Evolutionary conservation across 2,888 invertebrate genomes (phyloP).

Genomic region (Troides oblongomaculatus): DNA sequence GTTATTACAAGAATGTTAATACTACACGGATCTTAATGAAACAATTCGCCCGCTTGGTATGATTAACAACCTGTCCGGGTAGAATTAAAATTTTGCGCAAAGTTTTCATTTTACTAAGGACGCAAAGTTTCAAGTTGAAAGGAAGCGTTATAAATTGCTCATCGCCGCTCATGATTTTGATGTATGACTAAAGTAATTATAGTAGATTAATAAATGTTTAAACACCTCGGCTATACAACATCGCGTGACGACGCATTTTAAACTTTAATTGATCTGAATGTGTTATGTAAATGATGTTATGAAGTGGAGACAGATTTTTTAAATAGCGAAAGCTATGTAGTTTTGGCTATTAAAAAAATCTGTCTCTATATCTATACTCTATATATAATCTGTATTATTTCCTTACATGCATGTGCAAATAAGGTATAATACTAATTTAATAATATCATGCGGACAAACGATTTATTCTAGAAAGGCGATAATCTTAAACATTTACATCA

Average conservation of each 20-base stretch:
- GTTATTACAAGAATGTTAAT: background rate
- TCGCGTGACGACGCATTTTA: slow-evolving; percentile 19
- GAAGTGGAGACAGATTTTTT: background rate
- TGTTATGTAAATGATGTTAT: background rate
- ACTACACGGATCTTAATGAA: background rate
- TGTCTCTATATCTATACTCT: too few relatives aligned
- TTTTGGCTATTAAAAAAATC: too few relatives aligned
- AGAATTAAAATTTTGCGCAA: slow-evolving; percentile 28
- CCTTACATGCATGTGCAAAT: too few relatives aligned
- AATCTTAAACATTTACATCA: too few relatives aligned
- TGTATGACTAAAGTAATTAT: slow-evolving; percentile 41
- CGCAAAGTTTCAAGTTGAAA: slow-evolving; percentile 38
- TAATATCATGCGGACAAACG: too few relatives aligned
- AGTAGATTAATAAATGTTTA: slow-evolving; percentile 15
- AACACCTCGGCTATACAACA: slow-evolving; percentile 15
- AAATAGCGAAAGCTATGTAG: too few relatives aligned
- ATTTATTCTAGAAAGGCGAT: too few relatives aligned
- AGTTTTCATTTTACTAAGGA: slow-evolving; percentile 48
- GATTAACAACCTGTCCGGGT: slow-evolving; percentile 24
- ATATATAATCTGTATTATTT: too few relatives aligned
- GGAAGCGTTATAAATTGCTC: slow-evolving; percentile 44
- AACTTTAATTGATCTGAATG: slow-evolving; percentile 1
- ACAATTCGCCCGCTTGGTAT: background rate
- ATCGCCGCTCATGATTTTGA: slow-evolving; percentile 44
- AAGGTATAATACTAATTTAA: too few relatives aligned